Evolutionary conservation across 2,797 vertebrate genomes (phyloP), one percentile per base, ranked within the genome.

Genomic region (Rhabdophis nuchalis): DNA sequence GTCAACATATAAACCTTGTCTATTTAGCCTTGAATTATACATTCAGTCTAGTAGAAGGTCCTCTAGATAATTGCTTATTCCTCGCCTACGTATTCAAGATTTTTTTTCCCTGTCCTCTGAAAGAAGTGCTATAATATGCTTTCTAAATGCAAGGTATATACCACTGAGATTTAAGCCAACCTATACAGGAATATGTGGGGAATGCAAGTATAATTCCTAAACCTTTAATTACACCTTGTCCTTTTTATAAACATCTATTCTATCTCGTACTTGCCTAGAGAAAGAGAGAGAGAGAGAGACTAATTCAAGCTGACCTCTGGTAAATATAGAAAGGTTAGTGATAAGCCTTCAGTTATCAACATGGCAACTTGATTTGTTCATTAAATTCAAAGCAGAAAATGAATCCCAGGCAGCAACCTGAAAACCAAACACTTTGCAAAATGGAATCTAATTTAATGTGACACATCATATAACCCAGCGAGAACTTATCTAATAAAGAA

Each of bases 301-400:
- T 91, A 77, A 95, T 72, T 95, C 93, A 89, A 52, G 64, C 53
- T 56, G 92, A 94, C 89, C 94, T 92, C 92, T 93, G 88, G 36
- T 53, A 91, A 91, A 85, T 4, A 12, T 13, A 56, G 72, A 89
- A 93, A 95, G 85, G 72, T 92, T 91, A 93, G 56, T 50, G 93
- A 92, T 86, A 91, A 95, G 86, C 87, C 20, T 91, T 85, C 0
- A 1, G 57, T 77, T 87, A 93, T n/a, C 87, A 86, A 68, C 12
- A 1, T 5, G 56, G 58, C 87, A 89, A 93, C 64, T 89, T 90
- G 91, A 93, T 96, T 94, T 93, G 94, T 89, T 93, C 90, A 68
- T 92, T 95, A 94, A 91, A 90, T 92, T 94, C 86, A 90, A 29
- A 23, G 89, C 61, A 27, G 20, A 7, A 85, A 3, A 0, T 1